A percentile compares a stretch with the other conserved stretches of the same genome.
Conservation (phyloP, 2,797 vertebrate species). For the Petrocephalus schoutedeni region DNA sequence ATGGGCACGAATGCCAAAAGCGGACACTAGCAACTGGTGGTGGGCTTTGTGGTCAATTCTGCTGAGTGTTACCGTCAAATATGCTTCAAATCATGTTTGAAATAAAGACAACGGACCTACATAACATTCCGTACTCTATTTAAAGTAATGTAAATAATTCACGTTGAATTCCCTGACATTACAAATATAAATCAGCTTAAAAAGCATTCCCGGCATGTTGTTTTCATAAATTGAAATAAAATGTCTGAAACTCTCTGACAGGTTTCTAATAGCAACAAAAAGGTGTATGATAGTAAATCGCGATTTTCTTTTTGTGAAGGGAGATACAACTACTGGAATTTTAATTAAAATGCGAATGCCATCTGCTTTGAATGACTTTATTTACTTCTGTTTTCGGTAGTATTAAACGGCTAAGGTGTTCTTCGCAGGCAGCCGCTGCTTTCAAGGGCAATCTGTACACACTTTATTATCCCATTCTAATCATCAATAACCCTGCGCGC, state of each 20-base stretch:
- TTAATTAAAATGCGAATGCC: neutral
- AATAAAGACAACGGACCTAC: neutral
- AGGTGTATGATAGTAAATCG: neutral
- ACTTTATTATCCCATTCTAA: constrained; percentile 22
- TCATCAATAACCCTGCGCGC: constrained; percentile 22
- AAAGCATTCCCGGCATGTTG: neutral
- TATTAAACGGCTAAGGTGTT: constrained; percentile 4
- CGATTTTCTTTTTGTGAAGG: neutral
- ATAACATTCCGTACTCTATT: neutral
- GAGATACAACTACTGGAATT: neutral
- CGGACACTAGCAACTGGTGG: neutral
- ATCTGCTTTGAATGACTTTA: neutral
- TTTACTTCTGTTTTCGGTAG: constrained; percentile 5
- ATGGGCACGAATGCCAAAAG: neutral
- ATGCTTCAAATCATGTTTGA: neutral
- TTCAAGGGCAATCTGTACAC: constrained; percentile 28
- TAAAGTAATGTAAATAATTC: neutral
- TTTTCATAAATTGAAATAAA: neutral
- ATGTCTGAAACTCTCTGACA: neutral
- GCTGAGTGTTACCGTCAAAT: neutral
- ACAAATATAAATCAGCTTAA: neutral
- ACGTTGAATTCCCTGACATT: neutral
- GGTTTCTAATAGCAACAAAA: neutral
- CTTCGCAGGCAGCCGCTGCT: constrained; percentile 19
- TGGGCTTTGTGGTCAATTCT: neutral